These are phyloP conservation scores for Drosophila varians DNA, from an alignment of 1,140 invertebrate species.

Conservation along the genomic window DNA sequence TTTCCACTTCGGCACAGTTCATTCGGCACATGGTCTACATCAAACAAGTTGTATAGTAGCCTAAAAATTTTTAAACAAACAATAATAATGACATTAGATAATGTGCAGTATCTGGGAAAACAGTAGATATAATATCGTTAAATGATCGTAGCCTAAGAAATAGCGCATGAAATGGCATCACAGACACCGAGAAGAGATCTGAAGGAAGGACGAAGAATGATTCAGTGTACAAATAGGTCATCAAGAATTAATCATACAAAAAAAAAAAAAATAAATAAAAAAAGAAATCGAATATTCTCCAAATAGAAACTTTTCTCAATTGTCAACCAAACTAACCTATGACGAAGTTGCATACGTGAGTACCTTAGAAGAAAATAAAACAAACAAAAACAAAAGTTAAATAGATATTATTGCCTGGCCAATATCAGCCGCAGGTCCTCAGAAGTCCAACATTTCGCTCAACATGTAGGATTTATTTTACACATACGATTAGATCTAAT, in stretches of 20 bases:
- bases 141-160: constrained; percentile 33
- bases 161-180: constrained; percentile 38
- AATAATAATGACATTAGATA: constrained; percentile 4
- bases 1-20: constrained; percentile 23
- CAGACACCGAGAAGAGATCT: constrained; percentile 36
- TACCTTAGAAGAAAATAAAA: constrained; percentile 61
- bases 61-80: constrained; percentile 22
- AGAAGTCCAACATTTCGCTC: constrained; percentile 45
- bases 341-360: constrained; percentile 64
- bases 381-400: constrained; percentile 28
- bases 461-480: constrained; percentile 50
- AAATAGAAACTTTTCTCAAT: constrained; percentile 28
- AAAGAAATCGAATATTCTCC: constrained; percentile 27
- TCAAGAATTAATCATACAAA: constrained; percentile 16
- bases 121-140: constrained; percentile 6
- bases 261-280: constrained; percentile 6
- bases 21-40: constrained; percentile 28
- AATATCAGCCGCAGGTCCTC: constrained; percentile 27
- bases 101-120: constrained; percentile 4
- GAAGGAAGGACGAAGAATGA: not conserved
- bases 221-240: constrained; percentile 46
- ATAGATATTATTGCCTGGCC: constrained; percentile 33
- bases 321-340: constrained; percentile 39
- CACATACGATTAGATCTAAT: constrained; percentile 46
- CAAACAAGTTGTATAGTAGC: constrained; percentile 13